phyloP scores from a whole-genome alignment of 1,140 invertebrate species.

The Chrysomallon squamiferum region DNA sequence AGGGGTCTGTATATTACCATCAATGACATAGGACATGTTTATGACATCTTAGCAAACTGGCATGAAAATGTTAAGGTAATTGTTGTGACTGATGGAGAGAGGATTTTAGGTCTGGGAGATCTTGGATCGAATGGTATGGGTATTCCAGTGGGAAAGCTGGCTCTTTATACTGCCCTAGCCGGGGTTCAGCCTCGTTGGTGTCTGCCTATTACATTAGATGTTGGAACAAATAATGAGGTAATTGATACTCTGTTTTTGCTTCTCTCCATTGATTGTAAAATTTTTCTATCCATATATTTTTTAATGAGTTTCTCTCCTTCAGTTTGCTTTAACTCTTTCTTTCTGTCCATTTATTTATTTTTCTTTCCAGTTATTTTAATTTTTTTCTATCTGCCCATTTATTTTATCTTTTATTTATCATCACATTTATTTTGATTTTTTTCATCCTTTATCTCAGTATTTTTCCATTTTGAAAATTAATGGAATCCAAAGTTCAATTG shows the following conservation, averaged over 20 bases:
- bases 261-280: too few relatives aligned
- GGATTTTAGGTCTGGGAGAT: slow-evolving; percentile 57
- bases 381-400: too few relatives aligned
- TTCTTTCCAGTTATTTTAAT: too few relatives aligned
- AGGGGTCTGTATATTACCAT: slow-evolving; percentile 94
- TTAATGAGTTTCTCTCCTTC: too few relatives aligned
- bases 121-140: slow-evolving; percentile 58
- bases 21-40: slow-evolving; percentile 93
- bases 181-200: slow-evolving; percentile 49
- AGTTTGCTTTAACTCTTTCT: too few relatives aligned
- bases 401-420: too few relatives aligned
- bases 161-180: slow-evolving; percentile 54
- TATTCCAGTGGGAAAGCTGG: slow-evolving; percentile 58
- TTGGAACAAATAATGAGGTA: slow-evolving; percentile 53
- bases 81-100: slow-evolving; percentile 57
- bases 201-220: slow-evolving; percentile 54
- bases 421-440: too few relatives aligned
- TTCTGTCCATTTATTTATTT: too few relatives aligned
- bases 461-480: too few relatives aligned
- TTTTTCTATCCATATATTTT: too few relatives aligned
- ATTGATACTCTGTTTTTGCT: neutral
- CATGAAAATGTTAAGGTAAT: slow-evolving; percentile 80
- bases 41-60: slow-evolving; percentile 74
- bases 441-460: too few relatives aligned
- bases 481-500: too few relatives aligned